Conservation (phyloP, 2,888 invertebrate genomes). For the Thymelicus sylvestris region DNA sequence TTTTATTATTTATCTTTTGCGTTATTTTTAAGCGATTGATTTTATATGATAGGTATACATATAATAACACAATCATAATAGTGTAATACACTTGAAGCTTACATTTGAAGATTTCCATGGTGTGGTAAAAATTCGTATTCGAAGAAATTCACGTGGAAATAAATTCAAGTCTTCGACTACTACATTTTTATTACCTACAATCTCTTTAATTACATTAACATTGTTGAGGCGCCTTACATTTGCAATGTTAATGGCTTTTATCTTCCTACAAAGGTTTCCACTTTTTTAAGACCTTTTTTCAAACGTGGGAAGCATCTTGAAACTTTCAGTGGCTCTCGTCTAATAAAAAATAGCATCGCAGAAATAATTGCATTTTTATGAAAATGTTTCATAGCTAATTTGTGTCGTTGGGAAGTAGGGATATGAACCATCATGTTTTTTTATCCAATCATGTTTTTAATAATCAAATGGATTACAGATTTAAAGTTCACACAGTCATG, state of each 20-base stretch:
- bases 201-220: slow-evolving; percentile 24
- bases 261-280: slow-evolving; percentile 2
- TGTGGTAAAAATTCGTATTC: not conserved
- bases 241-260: slow-evolving; percentile 22
- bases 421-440: too few species aligned
- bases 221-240: slow-evolving; percentile 13
- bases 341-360: not conserved
- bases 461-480: too few species aligned
- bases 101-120: too few species aligned
- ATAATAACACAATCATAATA: too few species aligned
- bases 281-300: slow-evolving; percentile 3
- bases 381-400: not conserved
- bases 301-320: not conserved
- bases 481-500: too few species aligned
- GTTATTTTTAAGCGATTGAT: not conserved
- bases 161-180: slow-evolving; percentile 2
- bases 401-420: not conserved
- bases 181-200: slow-evolving; percentile 14
- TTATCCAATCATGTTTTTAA: too few species aligned
- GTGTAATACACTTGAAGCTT: too few species aligned
- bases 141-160: not conserved
- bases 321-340: not conserved
- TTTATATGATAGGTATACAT: too few species aligned
- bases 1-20: not conserved
- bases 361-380: not conserved